Evolutionary conservation across 2,888 invertebrate species (phyloP), one percentile per base, ranked within the genome.

Genomic region (Heliconius ismenius): DNA sequence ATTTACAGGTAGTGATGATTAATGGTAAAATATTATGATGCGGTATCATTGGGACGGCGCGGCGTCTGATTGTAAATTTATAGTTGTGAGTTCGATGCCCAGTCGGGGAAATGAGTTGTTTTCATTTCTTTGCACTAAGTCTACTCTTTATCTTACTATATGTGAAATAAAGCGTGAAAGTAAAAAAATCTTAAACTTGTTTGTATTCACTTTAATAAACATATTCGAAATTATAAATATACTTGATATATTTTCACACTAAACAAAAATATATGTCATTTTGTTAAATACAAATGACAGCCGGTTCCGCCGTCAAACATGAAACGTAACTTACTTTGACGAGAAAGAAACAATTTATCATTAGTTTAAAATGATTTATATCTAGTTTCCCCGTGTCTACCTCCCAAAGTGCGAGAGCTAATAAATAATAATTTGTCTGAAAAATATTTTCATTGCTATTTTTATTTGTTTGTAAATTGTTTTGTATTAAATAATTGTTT

Each of bases 291-390:
- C 2, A 65, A 43, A 43, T 67, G 24, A 15, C 67, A 43, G 24
- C 15, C 24, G n/a, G 26, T 67, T 24, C 39, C 67, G 24, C 67
- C 4, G 39, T 24, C 39, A 67, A 36, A 39, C 39, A 39, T 67
- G 36, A 67, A 67, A 24, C 67, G 39, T 67, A 24, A 9, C 15
- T 39, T 39, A 39, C 24, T 67, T 65, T 67, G 67, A 39, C 24
- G 15, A 67, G n/a, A 39, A 24, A 2, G 39, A 67, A 43, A 13
- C 67, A 15, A 67, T 67, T 67, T 67, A 67, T 67, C 67, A 67
- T 67, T 67, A 67, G 24, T 67, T 39, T 67, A 67, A 67, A 67
- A 43, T 15, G n/a, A 65, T 65, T 65, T 65, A 67, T 67, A 67
- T 67, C 7, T 26, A 67, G 67, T 39, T 7, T 24, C 18, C 24